Conservation (phyloP, 2,888 invertebrate species). For the Rhamphomyia laevipes region DNA sequence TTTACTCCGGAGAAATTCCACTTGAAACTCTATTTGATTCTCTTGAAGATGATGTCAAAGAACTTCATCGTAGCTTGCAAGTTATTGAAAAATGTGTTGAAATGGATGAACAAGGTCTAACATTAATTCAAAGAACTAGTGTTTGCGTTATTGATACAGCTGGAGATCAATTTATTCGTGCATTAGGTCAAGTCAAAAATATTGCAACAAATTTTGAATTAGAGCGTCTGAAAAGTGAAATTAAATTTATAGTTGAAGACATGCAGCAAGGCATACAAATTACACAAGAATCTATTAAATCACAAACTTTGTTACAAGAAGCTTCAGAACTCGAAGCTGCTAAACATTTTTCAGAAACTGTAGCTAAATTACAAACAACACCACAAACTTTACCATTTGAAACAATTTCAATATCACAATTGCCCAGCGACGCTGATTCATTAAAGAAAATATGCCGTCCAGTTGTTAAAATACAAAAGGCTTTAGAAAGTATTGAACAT, state of each 20-base stretch:
- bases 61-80: slow-evolving; percentile 51
- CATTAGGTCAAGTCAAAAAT: slow-evolving; percentile 43
- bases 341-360: slow-evolving; percentile 33
- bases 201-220: slow-evolving; percentile 39
- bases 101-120: slow-evolving; percentile 52
- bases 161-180: slow-evolving; percentile 43
- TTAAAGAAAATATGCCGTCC: slow-evolving; percentile 35
- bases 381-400: slow-evolving; percentile 27
- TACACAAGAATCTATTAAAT: slow-evolving; percentile 43
- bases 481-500: slow-evolving; percentile 34
- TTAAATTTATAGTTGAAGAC: slow-evolving; percentile 40
- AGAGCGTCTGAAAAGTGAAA: slow-evolving; percentile 36
- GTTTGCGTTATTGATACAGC: slow-evolving; percentile 51
- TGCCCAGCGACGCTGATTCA: slow-evolving; percentile 32
- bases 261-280: slow-evolving; percentile 42
- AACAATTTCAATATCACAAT: slow-evolving; percentile 26
- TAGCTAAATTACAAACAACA: slow-evolving; percentile 31
- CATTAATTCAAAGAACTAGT: slow-evolving; percentile 56
- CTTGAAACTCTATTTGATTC: slow-evolving; percentile 40
- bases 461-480: slow-evolving; percentile 38
- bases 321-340: slow-evolving; percentile 36
- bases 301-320: slow-evolving; percentile 44
- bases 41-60: slow-evolving; percentile 49
- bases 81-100: slow-evolving; percentile 58
- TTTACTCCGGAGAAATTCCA: slow-evolving; percentile 38